Evolutionary conservation across 2,888 invertebrate genomes (phyloP).

Genomic region (Thereva nobilitata): DNA sequence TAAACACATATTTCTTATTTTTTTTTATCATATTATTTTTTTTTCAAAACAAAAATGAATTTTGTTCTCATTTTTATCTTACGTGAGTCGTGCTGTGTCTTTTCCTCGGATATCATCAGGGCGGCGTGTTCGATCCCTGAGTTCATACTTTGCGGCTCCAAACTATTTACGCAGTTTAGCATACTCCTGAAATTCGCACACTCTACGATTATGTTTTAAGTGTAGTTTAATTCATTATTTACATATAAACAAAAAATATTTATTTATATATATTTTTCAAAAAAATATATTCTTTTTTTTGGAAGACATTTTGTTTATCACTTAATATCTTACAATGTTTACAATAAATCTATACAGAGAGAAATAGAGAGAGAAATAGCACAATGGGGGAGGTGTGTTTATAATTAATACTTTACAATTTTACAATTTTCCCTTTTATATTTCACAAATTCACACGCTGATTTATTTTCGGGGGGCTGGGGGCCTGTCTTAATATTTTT

Average conservation of each 20-base stretch:
- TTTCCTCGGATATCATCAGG: conserved; percentile 77
- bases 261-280: conserved; percentile 42
- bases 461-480: too few relatives aligned
- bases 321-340: conserved; percentile 1
- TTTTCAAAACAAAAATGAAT: conserved; percentile 30
- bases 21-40: conserved; percentile 34
- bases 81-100: conserved; percentile 80
- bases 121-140: conserved; percentile 76
- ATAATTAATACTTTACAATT: background rate
- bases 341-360: conserved; percentile 6
- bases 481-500: too few relatives aligned
- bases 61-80: conserved; percentile 59
- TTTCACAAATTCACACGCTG: too few relatives aligned
- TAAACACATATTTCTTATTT: background rate
- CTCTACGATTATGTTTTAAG: conserved; percentile 62
- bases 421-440: too few relatives aligned
- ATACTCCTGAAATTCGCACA: conserved; percentile 79
- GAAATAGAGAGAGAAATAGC: background rate
- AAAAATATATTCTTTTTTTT: conserved; percentile 37
- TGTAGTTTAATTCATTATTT: conserved; percentile 51
- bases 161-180: conserved; percentile 93
- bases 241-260: conserved; percentile 44
- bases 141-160: conserved; percentile 84
- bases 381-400: conserved; percentile 13
- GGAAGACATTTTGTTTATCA: background rate